A percentile compares a stretch with the other conserved stretches of the same genome.
Conservation (phyloP, 2,888 invertebrate genomes). For the Scaptomyza polygonia region DNA sequence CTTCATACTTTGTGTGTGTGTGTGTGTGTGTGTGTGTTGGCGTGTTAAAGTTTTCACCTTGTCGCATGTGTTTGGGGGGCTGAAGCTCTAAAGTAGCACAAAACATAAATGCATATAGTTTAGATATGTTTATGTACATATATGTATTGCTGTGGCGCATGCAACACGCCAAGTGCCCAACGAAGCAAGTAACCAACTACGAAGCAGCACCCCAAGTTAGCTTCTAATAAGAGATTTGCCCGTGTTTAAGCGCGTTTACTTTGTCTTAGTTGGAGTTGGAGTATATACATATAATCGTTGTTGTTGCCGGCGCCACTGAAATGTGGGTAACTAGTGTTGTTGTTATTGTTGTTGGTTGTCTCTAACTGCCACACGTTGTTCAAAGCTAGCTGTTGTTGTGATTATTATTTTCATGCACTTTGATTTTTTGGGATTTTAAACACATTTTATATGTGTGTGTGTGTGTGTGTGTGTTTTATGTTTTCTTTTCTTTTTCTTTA, state of each 20-base stretch:
- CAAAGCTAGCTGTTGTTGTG: constrained; percentile 56
- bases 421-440: constrained; percentile 82
- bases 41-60: constrained; percentile 67
- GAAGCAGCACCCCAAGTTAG: constrained; percentile 23
- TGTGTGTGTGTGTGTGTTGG: constrained; percentile 16
- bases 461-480: constrained; percentile 43
- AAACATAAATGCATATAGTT: constrained; percentile 31
- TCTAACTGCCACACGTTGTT: constrained; percentile 39
- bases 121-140: too few species aligned
- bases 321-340: constrained; percentile 69
- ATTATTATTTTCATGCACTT: constrained; percentile 83
- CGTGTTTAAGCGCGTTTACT: constrained; percentile 67
- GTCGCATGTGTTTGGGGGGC: constrained; percentile 66
- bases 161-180: constrained; percentile 60
- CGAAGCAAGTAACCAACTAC: constrained; percentile 49
- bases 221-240: constrained; percentile 58
- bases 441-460: constrained; percentile 50
- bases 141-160: constrained; percentile 44
- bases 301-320: constrained; percentile 64
- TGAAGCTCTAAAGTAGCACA: constrained; percentile 69
- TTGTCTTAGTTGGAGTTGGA: constrained; percentile 28
- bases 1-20: constrained; percentile 2
- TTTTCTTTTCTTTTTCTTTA: constrained; percentile 54
- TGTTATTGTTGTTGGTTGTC: constrained; percentile 47
- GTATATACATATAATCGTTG: constrained; percentile 49